Conservation (phyloP, 1,140 invertebrate species). For the Maconellicoccus hirsutus region DNA sequence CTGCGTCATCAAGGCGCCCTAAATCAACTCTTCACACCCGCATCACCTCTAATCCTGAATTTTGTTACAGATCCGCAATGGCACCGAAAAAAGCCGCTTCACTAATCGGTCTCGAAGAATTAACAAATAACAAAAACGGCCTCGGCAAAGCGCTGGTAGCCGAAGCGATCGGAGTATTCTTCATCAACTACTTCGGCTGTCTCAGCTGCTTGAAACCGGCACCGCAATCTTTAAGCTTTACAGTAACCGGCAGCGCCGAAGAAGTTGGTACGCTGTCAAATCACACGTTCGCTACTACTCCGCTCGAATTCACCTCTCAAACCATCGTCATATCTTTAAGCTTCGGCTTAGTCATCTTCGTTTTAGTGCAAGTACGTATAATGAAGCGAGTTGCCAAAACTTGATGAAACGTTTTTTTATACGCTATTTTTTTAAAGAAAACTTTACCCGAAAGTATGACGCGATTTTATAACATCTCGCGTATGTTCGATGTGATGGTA, state of each 20-base stretch:
- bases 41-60: too few species aligned
- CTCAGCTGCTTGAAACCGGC: slow-evolving; percentile 49
- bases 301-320: slow-evolving; percentile 37
- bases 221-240: not conserved
- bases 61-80: not conserved
- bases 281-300: not conserved
- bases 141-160: slow-evolving; percentile 49
- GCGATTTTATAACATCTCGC: too few species aligned
- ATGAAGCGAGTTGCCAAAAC: not conserved
- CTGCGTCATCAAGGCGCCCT: too few species aligned
- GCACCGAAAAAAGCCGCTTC: slow-evolving; percentile 2
- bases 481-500: too few species aligned
- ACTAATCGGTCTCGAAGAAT: slow-evolving; percentile 47
- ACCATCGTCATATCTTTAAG: slow-evolving; percentile 68
- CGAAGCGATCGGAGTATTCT: slow-evolving; percentile 71
- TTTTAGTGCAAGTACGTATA: slow-evolving; percentile 53
- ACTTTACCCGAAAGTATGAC: too few species aligned
- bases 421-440: too few species aligned
- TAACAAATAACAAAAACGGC: slow-evolving; percentile 46
- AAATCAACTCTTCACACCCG: too few species aligned
- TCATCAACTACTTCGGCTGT: slow-evolving; percentile 74
- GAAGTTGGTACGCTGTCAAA: not conserved
- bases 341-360: slow-evolving; percentile 76
- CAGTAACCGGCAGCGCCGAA: not conserved
- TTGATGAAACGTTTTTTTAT: too few species aligned